Base-by-base conservation (phyloP, 2,797 vertebrate genomes). In the Lacerta bilineata region DNA sequence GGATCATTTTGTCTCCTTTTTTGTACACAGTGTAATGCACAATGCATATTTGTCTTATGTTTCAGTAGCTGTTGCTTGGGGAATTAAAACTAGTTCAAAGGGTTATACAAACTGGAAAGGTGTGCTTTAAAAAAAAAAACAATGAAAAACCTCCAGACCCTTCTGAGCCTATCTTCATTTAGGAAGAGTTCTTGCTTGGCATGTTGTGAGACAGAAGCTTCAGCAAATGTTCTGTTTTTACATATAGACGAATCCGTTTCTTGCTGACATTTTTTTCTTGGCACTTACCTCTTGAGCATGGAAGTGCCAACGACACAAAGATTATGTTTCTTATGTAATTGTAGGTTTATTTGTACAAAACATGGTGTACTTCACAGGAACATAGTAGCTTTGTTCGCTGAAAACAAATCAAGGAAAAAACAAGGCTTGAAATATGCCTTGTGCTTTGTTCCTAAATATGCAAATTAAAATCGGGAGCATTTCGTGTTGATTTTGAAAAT, bases 1-100 rank as follows among this genome's bases (percentile, higher is more conserved):
- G 97, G 97, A 97, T 97, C 97, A 96, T 97, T 96, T 96, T 97
- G 96, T 97, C 94, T 96, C 95, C 95, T 96, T 95, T 97, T 95
- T 97, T 96, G 95, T 97, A 97, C 87, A 96, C 95, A 93, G 94
- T 95, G 95, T 96, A 96, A 97, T 97, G 96, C 96, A 96, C 95
- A 97, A 95, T 93, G 93, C 94, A 96, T 97, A 96, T 96, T 95
- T 96, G 95, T 72, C 93, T 95, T 95, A 87, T 96, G 94, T 96
- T 94, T 95, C 81, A 96, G 94, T 97, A 97, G 95, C 92, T 95
- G 94, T 97, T 95, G 96, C 96, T 95, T 93, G 91, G 95, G 77
- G n/a, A 79, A 29, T 81, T 72, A 39, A 43, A 81, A 66, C 23
- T 39, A 59, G 91, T 95, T 95, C 90, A 94, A 96, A 96, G 95